Percentiles rank a stretch among this genome's conserved stretches.
These are phyloP conservation scores for Oreotrochilus melanogaster DNA, from an alignment of 2,113 vertebrate genomes.

Conservation along the genomic window DNA sequence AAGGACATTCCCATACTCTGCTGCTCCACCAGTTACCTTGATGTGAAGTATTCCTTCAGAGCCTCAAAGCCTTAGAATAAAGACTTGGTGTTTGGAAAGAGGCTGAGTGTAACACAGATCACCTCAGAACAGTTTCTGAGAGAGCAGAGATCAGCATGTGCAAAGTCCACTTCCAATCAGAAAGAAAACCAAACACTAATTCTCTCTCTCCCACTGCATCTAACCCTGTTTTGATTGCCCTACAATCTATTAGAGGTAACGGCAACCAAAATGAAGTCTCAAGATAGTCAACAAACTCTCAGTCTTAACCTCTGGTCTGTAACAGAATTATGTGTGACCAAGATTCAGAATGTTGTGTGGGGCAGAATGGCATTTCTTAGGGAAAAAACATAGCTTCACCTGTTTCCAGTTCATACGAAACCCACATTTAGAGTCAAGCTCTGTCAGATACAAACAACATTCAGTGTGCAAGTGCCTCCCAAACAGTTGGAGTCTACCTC, in stretches of 20 bases:
- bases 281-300: neutral
- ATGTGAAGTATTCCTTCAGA: neutral
- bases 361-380: neutral
- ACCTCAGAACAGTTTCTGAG: neutral
- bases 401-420: constrained; percentile 39
- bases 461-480: neutral
- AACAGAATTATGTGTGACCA: neutral
- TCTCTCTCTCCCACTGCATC: neutral
- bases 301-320: neutral
- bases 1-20: neutral
- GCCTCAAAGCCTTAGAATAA: neutral
- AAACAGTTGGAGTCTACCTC: constrained; percentile 52
- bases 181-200: neutral
- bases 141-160: neutral
- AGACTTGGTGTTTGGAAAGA: neutral
- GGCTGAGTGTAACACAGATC: neutral
- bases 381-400: neutral
- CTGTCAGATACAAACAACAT: neutral
- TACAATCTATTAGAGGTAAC: neutral
- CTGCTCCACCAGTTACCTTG: neutral
- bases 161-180: neutral
- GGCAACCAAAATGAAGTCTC: neutral
- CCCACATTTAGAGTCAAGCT: neutral
- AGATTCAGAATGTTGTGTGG: neutral
- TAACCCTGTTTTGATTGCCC: neutral